Conservation (phyloP, 2,888 invertebrate species). For the Hylaea fasciaria region DNA sequence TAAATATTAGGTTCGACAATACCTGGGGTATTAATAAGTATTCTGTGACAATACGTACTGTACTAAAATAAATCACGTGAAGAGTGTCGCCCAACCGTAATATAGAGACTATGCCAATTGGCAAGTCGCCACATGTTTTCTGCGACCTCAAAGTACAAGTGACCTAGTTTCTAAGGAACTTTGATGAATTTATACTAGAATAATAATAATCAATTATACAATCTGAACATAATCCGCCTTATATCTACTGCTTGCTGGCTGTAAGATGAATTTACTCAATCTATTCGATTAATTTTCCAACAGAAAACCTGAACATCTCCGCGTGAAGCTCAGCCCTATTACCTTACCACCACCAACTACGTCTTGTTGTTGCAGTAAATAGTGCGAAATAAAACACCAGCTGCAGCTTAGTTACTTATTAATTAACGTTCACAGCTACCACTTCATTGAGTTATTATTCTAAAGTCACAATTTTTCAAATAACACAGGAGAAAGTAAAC, state of each 20-base stretch:
- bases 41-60: no score
- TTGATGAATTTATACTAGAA: background rate
- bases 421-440: conserved; percentile 51
- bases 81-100: background rate
- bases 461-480: conserved; percentile 20
- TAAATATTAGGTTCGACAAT: no score
- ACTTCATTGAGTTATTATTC: conserved; percentile 37
- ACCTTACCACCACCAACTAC: no score
- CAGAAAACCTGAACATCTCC: no score
- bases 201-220: background rate
- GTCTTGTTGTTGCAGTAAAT: no score
- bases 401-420: conserved; percentile 40
- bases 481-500: conserved; percentile 8
- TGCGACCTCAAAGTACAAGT: background rate
- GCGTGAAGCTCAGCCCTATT: no score
- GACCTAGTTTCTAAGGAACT: conserved; percentile 11
- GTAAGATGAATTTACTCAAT: no score
- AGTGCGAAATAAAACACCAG: background rate
- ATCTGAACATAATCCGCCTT: no score
- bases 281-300: no score
- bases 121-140: conserved; percentile 11
- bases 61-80: no score
- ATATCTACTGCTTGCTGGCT: no score
- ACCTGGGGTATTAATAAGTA: no score
- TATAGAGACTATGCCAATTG: conserved; percentile 6